Base-by-base conservation (phyloP, 2,797 vertebrate genomes). In the Myotis planiceps region DNA sequence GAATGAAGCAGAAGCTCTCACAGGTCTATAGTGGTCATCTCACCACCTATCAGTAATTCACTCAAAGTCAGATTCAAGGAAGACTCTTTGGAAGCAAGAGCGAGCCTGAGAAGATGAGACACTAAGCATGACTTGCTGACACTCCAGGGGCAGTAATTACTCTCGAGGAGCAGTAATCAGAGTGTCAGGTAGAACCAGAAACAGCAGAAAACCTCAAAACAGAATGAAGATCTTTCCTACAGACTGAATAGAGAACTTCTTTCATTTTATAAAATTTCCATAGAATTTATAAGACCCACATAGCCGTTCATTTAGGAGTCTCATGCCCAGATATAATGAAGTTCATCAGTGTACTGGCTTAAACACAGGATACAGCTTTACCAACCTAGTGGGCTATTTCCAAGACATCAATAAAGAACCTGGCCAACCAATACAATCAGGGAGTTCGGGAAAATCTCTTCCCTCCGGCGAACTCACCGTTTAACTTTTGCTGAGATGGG, bases 401-500 rank as follows among this genome's bases (percentile, higher is more conserved):
- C 58, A 86, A 76, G 23, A 34, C 27, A 82, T 58, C 72, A 55
- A 21, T 60, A 86, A 93, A 51, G 72, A 93, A 55, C n/a, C 39
- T 2, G 6, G 37, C n/a, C 18, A 21, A 78, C 29, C 53, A 85
- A 34, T 32, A 58, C 3, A 27, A 32, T 51, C 37, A 63, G 32
- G 63, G n/a, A 78, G 58, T 37, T 78, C 85, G 92, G 60, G 45
- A 27, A 39, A 60, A 34, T 15, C 3, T 51, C 6, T 92, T 69
- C 81, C 58, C 32, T 89, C 13, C 14, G 66, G 18, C 1, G 1
- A 78, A 63, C 97, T 99, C 96, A 99, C 99, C 99, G 98, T 98
- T 99, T 98, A 98, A 98, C 99, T 99, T 98, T 99, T 99, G 99
- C 99, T 99, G 97, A 99, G 99, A 97, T 99, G 99, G 51, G 99